Percentiles rank a stretch among this genome's conserved stretches.
Evolutionary conservation across 2,888 invertebrate genomes (phyloP).

Genomic region (Leucania comma): DNA sequence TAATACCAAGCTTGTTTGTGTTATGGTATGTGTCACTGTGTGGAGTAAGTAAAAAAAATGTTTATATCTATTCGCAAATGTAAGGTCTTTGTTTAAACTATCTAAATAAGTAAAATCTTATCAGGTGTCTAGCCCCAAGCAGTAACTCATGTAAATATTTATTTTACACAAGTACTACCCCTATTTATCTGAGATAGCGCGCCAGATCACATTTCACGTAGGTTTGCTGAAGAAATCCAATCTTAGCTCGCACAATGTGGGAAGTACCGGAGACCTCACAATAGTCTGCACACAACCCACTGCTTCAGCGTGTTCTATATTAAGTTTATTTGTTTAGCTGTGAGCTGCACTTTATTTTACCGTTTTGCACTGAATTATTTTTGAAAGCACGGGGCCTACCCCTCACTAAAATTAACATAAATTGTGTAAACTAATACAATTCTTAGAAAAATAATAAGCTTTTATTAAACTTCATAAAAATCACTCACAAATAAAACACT

Average conservation of each 20-base stretch:
- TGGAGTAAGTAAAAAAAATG: not conserved
- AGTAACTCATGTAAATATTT: constrained; percentile 57
- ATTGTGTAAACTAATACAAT: too few species aligned
- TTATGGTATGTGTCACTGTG: not conserved
- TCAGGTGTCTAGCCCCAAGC: constrained; percentile 11
- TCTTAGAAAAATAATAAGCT: too few species aligned
- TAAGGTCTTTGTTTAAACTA: not conserved
- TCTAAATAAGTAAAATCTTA: constrained; percentile 5
- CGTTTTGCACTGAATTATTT: constrained; percentile 9
- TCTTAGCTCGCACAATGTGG: constrained; percentile 70
- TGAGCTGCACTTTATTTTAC: constrained; percentile 36
- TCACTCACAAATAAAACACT: too few species aligned
- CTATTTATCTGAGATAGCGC: constrained; percentile 67
- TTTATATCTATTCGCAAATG: not conserved
- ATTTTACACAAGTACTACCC: constrained; percentile 59
- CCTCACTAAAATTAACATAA: too few species aligned
- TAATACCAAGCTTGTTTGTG: not conserved
- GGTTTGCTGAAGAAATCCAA: constrained; percentile 78
- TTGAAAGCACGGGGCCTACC: too few species aligned
- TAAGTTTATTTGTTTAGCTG: constrained; percentile 60
- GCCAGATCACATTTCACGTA: constrained; percentile 70
- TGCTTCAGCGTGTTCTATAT: constrained; percentile 64
- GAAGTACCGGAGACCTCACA: constrained; percentile 70
- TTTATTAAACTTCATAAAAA: too few species aligned
- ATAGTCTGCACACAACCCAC: constrained; percentile 71